Conservation (phyloP, 1,140 invertebrate genomes). For the Drosophila orosa region DNA sequence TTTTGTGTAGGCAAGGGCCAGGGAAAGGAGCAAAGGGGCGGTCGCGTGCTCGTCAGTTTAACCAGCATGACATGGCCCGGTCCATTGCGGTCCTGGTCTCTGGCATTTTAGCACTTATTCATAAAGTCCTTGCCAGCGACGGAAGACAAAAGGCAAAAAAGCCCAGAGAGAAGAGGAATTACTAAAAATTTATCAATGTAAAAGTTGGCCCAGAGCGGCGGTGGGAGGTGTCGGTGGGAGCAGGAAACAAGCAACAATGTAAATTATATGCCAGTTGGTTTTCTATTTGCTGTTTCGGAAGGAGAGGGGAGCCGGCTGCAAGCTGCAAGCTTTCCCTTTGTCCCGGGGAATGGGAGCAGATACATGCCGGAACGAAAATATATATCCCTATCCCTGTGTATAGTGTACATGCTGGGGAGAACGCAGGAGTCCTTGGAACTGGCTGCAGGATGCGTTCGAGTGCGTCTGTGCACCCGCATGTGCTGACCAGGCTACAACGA, state of each 20-base stretch:
- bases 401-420: conserved; percentile 5
- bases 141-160: conserved; percentile 62
- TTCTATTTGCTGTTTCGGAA: conserved; percentile 25
- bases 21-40: conserved; percentile 12
- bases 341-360: conserved; percentile 27
- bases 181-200: conserved; percentile 83
- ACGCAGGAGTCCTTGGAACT: conserved; percentile 42
- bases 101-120: conserved; percentile 84
- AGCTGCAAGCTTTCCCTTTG: conserved; percentile 39
- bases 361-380: conserved; percentile 14
- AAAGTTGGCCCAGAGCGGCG: conserved; percentile 53
- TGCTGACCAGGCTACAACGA: conserved; percentile 1
- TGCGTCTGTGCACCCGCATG: conserved; percentile 22
- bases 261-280: conserved; percentile 79
- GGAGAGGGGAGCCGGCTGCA: conserved; percentile 3
- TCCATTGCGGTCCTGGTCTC: conserved; percentile 83
- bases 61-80: conserved; percentile 84
- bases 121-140: conserved; percentile 75
- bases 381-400: conserved; percentile 1
- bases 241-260: conserved; percentile 80
- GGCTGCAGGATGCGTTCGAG: conserved; percentile 9
- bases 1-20: neutral
- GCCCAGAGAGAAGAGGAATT: conserved; percentile 68
- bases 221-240: neutral
- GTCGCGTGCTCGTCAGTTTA: conserved; percentile 80